These are phyloP conservation scores for Galemys pyrenaicus DNA, from an alignment of 2,113 vertebrate genomes.

Conservation along the genomic window DNA sequence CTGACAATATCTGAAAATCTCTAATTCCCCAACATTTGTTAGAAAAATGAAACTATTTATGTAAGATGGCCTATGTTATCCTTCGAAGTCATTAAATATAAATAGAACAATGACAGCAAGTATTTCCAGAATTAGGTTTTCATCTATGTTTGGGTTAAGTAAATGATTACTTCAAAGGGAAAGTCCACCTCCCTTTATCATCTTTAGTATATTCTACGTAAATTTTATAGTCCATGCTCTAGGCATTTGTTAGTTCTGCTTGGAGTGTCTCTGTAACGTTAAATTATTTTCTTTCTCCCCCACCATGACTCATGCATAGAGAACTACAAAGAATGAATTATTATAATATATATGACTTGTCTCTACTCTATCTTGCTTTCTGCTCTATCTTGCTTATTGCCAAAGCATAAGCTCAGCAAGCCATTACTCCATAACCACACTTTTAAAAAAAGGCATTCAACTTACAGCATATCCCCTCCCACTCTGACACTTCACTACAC, in stretches of 20 bases:
- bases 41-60: background rate
- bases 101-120: constrained; percentile 45
- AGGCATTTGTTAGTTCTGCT: background rate
- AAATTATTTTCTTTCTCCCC: background rate
- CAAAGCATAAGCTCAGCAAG: background rate
- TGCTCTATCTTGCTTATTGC: background rate
- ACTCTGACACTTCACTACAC: too few relatives aligned
- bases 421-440: background rate
- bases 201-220: constrained; percentile 41
- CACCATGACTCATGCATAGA: background rate
- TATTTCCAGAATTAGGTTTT: constrained; percentile 37
- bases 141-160: constrained; percentile 45
- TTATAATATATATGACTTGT: background rate
- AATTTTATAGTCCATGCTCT: background rate
- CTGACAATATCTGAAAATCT: background rate
- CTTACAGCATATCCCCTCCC: background rate
- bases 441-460: background rate
- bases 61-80: constrained; percentile 2
- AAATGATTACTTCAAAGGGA: constrained; percentile 50
- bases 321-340: background rate
- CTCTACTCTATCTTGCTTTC: background rate
- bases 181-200: background rate
- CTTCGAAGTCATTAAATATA: constrained; percentile 43
- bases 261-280: background rate
- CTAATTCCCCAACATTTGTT: constrained; percentile 22